Evolutionary conservation across 2,888 invertebrate species (phyloP).

Genomic region (Scaptomyza flava): DNA sequence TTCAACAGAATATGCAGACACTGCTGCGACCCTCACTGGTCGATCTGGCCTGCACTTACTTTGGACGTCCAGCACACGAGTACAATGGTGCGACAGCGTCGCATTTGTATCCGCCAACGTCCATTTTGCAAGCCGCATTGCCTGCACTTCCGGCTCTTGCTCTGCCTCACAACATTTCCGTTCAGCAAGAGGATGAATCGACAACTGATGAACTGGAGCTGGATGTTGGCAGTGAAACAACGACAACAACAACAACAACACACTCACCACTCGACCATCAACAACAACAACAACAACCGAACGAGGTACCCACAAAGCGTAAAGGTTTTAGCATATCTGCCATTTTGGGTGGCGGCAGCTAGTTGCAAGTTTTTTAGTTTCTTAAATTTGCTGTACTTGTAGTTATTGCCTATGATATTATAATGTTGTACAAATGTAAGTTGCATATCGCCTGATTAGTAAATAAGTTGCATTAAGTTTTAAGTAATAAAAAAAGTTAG

Average conservation of each 20-base stretch:
- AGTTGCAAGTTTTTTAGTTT: conserved; percentile 19
- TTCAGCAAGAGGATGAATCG: conserved; percentile 56
- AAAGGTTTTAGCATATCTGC: conserved; percentile 84
- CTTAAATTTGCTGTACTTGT: background rate
- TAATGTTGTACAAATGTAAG: conserved; percentile 32
- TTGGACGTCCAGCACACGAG: conserved; percentile 77
- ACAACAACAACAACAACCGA: conserved; percentile 35
- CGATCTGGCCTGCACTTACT: conserved; percentile 83
- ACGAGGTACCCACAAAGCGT: conserved; percentile 66
- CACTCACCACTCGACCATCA: conserved; percentile 36
- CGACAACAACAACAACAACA: conserved; percentile 28
- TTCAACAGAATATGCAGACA: conserved; percentile 83
- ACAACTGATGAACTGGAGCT: conserved; percentile 66
- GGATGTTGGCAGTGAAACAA: conserved; percentile 63
- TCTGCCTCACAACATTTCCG: conserved; percentile 59
- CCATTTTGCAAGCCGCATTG: conserved; percentile 62
- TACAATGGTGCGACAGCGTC: conserved; percentile 51
- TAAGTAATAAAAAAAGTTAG: conserved; percentile 28
- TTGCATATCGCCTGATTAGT: conserved; percentile 61
- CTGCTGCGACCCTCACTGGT: conserved; percentile 83
- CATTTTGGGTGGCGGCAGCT: conserved; percentile 82
- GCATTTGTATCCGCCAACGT: conserved; percentile 59
- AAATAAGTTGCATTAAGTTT: conserved; percentile 41
- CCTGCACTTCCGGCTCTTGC: conserved; percentile 64
- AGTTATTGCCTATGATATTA: conserved; percentile 39